phyloP scores from a whole-genome alignment of 2,888 invertebrate genomes.

The Agelastica alni region DNA sequence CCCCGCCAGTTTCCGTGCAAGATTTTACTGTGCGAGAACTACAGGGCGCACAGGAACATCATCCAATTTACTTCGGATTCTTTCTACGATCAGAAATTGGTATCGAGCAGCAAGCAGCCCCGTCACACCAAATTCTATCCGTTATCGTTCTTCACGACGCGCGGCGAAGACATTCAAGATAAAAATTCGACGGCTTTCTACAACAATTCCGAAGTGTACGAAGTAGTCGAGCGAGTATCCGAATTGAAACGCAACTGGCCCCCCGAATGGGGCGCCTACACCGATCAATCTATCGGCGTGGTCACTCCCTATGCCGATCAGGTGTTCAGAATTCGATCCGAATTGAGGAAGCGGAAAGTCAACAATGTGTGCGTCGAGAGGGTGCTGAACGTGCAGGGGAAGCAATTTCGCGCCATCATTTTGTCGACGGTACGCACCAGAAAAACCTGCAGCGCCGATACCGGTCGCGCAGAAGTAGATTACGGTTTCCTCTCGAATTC shows the following conservation, averaged over 20 bases:
- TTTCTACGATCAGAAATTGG: conserved; percentile 78
- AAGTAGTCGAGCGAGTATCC: conserved; percentile 75
- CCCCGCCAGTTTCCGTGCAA: conserved; percentile 73
- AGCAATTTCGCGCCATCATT: conserved; percentile 82
- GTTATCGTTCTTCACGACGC: conserved; percentile 77
- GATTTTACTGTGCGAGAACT: conserved; percentile 80
- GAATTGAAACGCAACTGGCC: conserved; percentile 78
- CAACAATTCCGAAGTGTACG: conserved; percentile 76
- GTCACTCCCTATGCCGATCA: conserved; percentile 85
- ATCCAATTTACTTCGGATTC: conserved; percentile 80
- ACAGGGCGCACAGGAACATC: conserved; percentile 80
- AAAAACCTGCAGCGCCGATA: conserved; percentile 66
- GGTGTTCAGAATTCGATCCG: conserved; percentile 72
- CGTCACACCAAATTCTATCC: conserved; percentile 73
- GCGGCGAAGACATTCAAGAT: conserved; percentile 81
- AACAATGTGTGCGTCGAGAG: conserved; percentile 79
- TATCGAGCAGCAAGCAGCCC: conserved; percentile 73
- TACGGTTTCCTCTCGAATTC: conserved; percentile 83
- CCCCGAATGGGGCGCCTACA: conserved; percentile 71
- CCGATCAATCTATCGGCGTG: conserved; percentile 79
- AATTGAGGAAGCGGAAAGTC: conserved; percentile 73
- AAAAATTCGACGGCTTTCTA: conserved; percentile 78
- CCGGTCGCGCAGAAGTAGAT: conserved; percentile 65
- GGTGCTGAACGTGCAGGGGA: conserved; percentile 84
- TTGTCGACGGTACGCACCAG: conserved; percentile 78